Evolutionary conservation across 2,888 invertebrate species (phyloP).

Genomic region (Drosophila birchii): DNA sequence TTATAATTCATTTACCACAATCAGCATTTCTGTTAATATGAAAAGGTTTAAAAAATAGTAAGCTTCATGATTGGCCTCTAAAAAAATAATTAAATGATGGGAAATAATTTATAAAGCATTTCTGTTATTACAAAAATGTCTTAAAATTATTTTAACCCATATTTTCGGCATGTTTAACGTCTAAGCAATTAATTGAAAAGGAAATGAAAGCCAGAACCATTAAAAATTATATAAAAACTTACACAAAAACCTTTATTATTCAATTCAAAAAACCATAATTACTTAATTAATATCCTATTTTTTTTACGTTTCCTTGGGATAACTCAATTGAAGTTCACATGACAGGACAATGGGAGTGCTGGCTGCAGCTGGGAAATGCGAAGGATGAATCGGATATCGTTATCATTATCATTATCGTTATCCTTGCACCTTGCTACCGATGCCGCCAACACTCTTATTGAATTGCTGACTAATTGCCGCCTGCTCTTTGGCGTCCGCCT

Average conservation of each 20-base stretch:
- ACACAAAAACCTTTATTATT: no score
- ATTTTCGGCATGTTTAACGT: neutral
- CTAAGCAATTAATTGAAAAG: no score
- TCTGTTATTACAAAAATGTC: neutral
- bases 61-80: neutral
- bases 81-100: neutral
- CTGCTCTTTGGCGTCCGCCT: constrained; percentile 61
- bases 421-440: constrained; percentile 4
- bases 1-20: no score
- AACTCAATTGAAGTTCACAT: constrained; percentile 38
- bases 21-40: neutral
- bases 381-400: constrained; percentile 53
- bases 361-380: constrained; percentile 24
- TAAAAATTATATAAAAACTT: no score
- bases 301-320: constrained; percentile 2
- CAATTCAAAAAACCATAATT: neutral
- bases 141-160: no score
- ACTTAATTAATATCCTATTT: neutral
- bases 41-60: neutral
- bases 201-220: neutral
- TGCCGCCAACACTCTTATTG: constrained; percentile 15
- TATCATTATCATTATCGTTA: constrained; percentile 45
- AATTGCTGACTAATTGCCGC: constrained; percentile 63
- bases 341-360: constrained; percentile 34
- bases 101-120: neutral